Base-by-base conservation (phyloP, 2,113 vertebrate genomes). In the Larimichthys polyactis region DNA sequence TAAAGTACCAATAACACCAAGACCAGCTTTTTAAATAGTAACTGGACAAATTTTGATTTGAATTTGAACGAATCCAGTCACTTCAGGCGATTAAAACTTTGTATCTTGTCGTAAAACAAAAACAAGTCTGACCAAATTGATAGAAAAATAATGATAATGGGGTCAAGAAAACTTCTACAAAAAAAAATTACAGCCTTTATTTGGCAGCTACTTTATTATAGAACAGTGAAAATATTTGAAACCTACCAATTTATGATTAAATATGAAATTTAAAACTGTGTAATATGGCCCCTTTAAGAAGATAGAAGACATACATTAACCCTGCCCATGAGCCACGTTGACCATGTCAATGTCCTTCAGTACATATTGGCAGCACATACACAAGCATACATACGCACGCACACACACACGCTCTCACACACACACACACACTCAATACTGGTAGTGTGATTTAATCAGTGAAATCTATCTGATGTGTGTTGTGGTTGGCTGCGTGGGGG, bases 331-430 rank as follows among this genome's bases (percentile, higher is more conserved):
- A 82, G 62, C 71, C 69, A 73, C 44, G 49, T 75, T 58, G 81
- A 92, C 69, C 85, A 79, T 84, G 90, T 91, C 66, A 89, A 86
- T 79, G 89, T 94, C 93, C 91, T 92, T 95, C 91, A 92, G 92
- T 91, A 92, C 80, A 87, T 77, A 86, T 86, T 89, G 87, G 92
- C 91, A 93, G 75, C 82, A 84, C 85, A 79, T 8, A 79, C 32
- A 82, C 17, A 78, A 36, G 32, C 52, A 76, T 57, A 52, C 52
- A 64, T 32, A 69, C 48, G 48, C 48, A 48, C 49, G 70, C 72
- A 63, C 75, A 52, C 36, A 27, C 63, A 36, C 78, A 83, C 90
- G 82, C 36, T 32, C 63, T 40, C 78, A 48, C 51, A 72, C 75
- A 58, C 71, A 57, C 44, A 32, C 55, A 44, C 81, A 86, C 90